A percentile compares a stretch with the other conserved stretches of the same genome.
Evolutionary conservation across 2,888 invertebrate genomes (phyloP).

Genomic region (Cerceris rybyensis): DNA sequence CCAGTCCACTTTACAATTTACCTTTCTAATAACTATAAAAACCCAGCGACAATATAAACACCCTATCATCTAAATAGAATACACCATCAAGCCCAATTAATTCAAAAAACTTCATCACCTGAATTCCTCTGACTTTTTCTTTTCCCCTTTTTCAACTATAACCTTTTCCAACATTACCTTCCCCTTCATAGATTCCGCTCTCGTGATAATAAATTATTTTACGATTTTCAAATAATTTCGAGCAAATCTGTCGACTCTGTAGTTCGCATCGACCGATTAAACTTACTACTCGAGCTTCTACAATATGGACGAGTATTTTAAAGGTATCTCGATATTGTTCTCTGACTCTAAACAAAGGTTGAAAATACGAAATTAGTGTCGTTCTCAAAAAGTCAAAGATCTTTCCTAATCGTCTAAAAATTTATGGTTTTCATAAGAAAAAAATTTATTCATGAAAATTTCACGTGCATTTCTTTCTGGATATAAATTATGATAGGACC

Average conservation of each 20-base stretch:
- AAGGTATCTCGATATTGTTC: too few species aligned
- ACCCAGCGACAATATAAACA: slow-evolving; percentile 24
- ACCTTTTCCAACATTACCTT: slow-evolving; percentile 2
- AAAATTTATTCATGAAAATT: slow-evolving; percentile 36
- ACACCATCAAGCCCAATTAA: slow-evolving; percentile 36
- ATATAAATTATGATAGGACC: slow-evolving; percentile 52
- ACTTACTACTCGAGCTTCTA: too few species aligned
- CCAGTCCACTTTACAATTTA: neutral
- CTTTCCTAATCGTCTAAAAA: too few species aligned
- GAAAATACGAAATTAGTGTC: too few species aligned
- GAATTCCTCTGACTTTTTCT: slow-evolving; percentile 24
- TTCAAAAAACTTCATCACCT: slow-evolving; percentile 10
- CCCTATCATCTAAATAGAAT: slow-evolving; percentile 22
- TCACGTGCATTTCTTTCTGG: slow-evolving; percentile 30
- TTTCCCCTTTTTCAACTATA: slow-evolving; percentile 12
- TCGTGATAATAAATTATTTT: slow-evolving; percentile 30
- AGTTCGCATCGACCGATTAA: too few species aligned
- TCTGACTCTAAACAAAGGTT: too few species aligned
- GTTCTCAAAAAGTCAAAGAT: too few species aligned
- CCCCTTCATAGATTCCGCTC: slow-evolving; percentile 3
- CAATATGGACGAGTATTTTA: too few species aligned
- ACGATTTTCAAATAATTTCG: too few species aligned
- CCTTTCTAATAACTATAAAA: neutral
- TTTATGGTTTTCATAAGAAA: too few species aligned
- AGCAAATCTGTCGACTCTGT: too few species aligned